Percentiles rank a stretch among this genome's conserved stretches.
Evolutionary conservation across 2,113 vertebrate species (phyloP).

Genomic region (Coreoperca whiteheadi): DNA sequence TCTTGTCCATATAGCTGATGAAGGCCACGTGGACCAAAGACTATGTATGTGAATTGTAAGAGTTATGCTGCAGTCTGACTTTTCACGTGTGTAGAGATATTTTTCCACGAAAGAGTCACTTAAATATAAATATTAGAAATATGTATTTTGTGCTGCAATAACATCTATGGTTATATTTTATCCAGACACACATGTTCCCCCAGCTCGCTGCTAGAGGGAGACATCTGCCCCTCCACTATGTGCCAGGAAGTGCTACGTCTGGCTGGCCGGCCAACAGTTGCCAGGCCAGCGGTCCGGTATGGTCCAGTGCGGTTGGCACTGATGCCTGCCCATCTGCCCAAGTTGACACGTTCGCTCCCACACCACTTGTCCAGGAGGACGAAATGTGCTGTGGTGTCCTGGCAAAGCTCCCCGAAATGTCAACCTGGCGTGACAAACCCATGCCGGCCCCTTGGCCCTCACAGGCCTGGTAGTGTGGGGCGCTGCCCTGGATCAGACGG

Average conservation of each 20-base stretch:
- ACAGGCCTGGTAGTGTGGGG: conserved; percentile 63
- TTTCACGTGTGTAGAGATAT: not conserved
- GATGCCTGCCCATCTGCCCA: conserved; percentile 82
- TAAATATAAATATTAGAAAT: not conserved
- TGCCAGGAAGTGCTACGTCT: conserved; percentile 74
- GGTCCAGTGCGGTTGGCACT: conserved; percentile 79
- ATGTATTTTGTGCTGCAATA: conserved; percentile 2
- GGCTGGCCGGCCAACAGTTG: conserved; percentile 56
- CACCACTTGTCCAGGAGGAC: conserved; percentile 80
- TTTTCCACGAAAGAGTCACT: not conserved
- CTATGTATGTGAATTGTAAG: not conserved
- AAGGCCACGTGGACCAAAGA: not conserved
- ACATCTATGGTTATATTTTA: conserved; percentile 25
- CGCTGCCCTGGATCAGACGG: conserved; percentile 64
- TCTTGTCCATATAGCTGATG: not conserved
- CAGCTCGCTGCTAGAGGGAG: conserved; percentile 54
- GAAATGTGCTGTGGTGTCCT: conserved; percentile 74
- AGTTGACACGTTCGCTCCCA: conserved; percentile 76
- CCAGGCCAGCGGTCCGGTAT: conserved; percentile 77
- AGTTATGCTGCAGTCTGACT: not conserved
- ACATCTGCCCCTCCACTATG: conserved; percentile 72
- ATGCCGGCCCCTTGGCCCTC: conserved; percentile 65
- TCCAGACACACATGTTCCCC: conserved; percentile 30
- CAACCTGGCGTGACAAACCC: conserved; percentile 79
- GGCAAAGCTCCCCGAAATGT: conserved; percentile 82